Percentiles rank a stretch among this genome's conserved stretches.
phyloP scores from a whole-genome alignment of 2,888 invertebrate genomes.

The Agrenia bidenticulata region DNA sequence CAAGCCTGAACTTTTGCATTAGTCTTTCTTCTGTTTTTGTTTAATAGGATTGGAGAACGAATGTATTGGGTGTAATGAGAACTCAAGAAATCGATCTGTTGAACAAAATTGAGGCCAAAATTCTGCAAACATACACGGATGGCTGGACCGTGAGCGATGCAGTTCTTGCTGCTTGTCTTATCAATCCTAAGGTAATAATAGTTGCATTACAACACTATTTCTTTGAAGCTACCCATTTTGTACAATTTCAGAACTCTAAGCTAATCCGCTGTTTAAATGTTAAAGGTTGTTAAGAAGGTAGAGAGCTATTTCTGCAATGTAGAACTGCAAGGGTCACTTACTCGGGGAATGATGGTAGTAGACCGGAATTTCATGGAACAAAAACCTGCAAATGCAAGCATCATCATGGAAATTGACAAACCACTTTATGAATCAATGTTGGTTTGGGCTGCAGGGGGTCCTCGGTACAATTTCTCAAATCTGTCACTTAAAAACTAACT shows the following conservation, averaged over 20 bases:
- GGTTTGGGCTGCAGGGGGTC: conserved; percentile 19
- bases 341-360: conserved; percentile 57
- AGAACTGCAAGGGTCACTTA: conserved; percentile 56
- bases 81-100: conserved; percentile 46
- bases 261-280: background rate
- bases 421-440: conserved; percentile 45
- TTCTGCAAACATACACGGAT: conserved; percentile 25
- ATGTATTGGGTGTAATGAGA: conserved; percentile 43
- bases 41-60: conserved; percentile 53
- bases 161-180: conserved; percentile 55
- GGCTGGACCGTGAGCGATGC: conserved; percentile 54
- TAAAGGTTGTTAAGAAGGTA: background rate
- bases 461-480: background rate
- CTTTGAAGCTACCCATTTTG: background rate
- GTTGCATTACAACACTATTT: background rate
- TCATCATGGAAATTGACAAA: conserved; percentile 45
- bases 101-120: conserved; percentile 45
- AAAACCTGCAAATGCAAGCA: conserved; percentile 38
- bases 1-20: too few species aligned
- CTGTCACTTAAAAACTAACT: too few species aligned
- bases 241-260: too few species aligned
- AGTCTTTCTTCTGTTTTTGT: too few species aligned
- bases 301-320: conserved; percentile 53
- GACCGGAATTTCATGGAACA: conserved; percentile 51
- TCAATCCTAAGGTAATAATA: conserved; percentile 49